Conservation (phyloP, 2,888 invertebrate species). For the Hirtodrosophila trivittata region DNA sequence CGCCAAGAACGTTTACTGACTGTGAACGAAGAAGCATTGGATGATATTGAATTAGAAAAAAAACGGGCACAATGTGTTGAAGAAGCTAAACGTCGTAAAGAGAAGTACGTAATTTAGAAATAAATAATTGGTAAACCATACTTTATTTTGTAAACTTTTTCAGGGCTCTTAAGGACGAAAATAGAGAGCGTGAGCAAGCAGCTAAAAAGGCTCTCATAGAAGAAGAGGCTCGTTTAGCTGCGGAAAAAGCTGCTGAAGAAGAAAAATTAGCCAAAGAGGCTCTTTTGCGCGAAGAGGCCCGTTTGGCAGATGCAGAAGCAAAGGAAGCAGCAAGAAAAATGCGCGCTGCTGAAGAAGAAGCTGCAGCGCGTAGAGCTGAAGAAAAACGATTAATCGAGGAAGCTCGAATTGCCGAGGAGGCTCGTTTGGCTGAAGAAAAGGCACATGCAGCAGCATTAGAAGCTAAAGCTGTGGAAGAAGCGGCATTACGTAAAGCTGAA, state of each 20-base stretch:
- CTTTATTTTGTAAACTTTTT: conserved; percentile 26
- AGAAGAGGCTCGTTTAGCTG: conserved; percentile 87
- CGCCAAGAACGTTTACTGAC: conserved; percentile 87
- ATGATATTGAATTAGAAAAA: conserved; percentile 83
- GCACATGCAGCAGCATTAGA: conserved; percentile 85
- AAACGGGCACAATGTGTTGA: conserved; percentile 85
- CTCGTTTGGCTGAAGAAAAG: conserved; percentile 84
- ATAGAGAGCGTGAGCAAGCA: conserved; percentile 82
- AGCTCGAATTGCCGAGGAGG: conserved; percentile 84
- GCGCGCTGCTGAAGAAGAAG: conserved; percentile 84
- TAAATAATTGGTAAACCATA: neutral
- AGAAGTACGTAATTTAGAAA: conserved; percentile 66
- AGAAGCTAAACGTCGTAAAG: conserved; percentile 85
- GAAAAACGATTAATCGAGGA: no score
- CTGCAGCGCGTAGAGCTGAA: conserved; percentile 81
- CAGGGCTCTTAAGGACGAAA: conserved; percentile 85
- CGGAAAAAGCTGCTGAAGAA: conserved; percentile 85
- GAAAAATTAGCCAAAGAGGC: conserved; percentile 87
- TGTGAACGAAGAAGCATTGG: conserved; percentile 82
- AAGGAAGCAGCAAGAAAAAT: conserved; percentile 85
- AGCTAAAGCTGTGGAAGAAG: conserved; percentile 84
- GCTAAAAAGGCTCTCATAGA: conserved; percentile 88
- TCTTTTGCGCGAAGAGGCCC: conserved; percentile 88
- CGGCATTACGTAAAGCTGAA: conserved; percentile 83
- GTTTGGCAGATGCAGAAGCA: conserved; percentile 84